Percentiles rank a stretch among this genome's conserved stretches.
Evolutionary conservation across 2,797 vertebrate species (phyloP).

Genomic region (Euthynnus affinis): DNA sequence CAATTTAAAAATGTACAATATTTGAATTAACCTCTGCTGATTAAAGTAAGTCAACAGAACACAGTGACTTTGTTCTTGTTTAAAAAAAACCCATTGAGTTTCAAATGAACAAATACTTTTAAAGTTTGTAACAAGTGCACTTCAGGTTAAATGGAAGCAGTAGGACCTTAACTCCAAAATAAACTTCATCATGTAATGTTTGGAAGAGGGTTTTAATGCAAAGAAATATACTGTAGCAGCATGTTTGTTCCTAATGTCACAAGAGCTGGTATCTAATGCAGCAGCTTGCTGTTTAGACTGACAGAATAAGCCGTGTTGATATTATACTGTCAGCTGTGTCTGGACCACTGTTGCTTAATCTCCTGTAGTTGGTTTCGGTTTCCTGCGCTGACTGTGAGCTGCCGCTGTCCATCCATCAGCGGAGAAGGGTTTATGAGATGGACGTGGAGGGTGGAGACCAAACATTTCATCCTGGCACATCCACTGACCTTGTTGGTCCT

Average conservation of each 20-base stretch:
- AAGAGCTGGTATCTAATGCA: background rate
- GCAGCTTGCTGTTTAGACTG: background rate
- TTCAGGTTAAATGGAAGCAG: background rate
- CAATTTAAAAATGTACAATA: slow-evolving; percentile 3
- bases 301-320: slow-evolving; percentile 3
- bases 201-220: background rate
- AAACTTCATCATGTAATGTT: background rate
- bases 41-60: slow-evolving; percentile 17
- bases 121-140: background rate
- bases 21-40: slow-evolving; percentile 4
- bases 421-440: slow-evolving; percentile 2
- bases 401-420: slow-evolving; percentile 22
- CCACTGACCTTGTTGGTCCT: slow-evolving; percentile 9
- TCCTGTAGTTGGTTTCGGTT: background rate
- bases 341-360: slow-evolving; percentile 2
- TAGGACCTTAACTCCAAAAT: accelerated
- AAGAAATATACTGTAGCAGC: background rate
- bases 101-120: background rate
- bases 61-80: background rate
- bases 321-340: background rate
- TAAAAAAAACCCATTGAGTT: background rate
- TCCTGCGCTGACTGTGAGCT: background rate
- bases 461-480: slow-evolving; percentile 29
- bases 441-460: background rate
- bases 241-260: background rate